A percentile compares a stretch with the other conserved stretches of the same genome.
phyloP scores from a whole-genome alignment of 1,140 invertebrate genomes.

The Arion vulgaris region DNA sequence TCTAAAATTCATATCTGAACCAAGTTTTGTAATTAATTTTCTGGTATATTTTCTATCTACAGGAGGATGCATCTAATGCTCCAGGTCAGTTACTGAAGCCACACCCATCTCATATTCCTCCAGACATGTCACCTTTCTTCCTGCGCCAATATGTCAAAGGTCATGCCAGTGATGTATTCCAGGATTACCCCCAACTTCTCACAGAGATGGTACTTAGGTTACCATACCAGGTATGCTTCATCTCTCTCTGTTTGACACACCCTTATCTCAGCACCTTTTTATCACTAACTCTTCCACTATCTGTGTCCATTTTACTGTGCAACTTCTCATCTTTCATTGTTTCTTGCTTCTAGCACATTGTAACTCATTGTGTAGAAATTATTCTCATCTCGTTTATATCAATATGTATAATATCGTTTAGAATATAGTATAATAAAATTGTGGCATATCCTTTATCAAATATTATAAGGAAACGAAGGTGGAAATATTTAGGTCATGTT shows the following conservation, averaged over 20 bases:
- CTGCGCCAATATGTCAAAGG: conserved; percentile 87
- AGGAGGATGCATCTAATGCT: conserved; percentile 63
- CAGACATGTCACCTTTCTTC: conserved; percentile 94
- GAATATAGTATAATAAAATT: too few relatives aligned
- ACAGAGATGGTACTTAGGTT: conserved; percentile 95
- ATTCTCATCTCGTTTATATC: too few relatives aligned
- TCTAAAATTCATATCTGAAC: too few relatives aligned
- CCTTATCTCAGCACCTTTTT: neutral
- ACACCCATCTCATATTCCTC: conserved; percentile 84
- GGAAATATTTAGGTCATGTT: too few relatives aligned
- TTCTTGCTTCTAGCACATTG: too few relatives aligned
- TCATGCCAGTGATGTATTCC: conserved; percentile 92
- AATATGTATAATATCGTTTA: too few relatives aligned
- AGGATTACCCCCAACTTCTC: conserved; percentile 91
- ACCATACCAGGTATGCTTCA: conserved; percentile 83
- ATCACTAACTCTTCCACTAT: neutral
- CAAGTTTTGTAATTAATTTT: too few relatives aligned
- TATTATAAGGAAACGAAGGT: too few relatives aligned
- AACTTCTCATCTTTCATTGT: too few relatives aligned
- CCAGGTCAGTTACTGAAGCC: conserved; percentile 82
- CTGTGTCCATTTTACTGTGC: too few relatives aligned
- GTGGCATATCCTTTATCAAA: too few relatives aligned
- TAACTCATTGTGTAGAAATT: too few relatives aligned
- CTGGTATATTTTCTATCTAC: conserved; percentile 30
- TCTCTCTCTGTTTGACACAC: neutral